A percentile compares a stretch with the other conserved stretches of the same genome.
Conservation (phyloP, 2,113 vertebrate genomes). For the Acanthochromis polyacanthus region DNA sequence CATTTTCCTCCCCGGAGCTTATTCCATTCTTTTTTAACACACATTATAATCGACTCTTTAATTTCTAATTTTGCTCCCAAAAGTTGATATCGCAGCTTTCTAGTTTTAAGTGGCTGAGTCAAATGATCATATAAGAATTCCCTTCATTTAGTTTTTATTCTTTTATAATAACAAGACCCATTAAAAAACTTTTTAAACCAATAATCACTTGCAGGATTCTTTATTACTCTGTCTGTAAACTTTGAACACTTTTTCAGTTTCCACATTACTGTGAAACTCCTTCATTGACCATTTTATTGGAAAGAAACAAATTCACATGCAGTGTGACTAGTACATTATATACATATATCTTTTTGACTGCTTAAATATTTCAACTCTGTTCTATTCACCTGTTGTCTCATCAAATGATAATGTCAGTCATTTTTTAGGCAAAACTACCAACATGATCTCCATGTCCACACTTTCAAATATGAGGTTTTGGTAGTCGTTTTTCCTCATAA, state of each 20-base stretch:
- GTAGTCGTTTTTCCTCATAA: not conserved
- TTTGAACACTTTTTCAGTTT: not conserved
- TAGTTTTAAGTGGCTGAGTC: slow-evolving; percentile 23
- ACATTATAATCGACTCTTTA: slow-evolving; percentile 14
- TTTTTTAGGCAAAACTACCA: not conserved
- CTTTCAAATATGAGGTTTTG: not conserved
- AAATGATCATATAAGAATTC: slow-evolving; percentile 18
- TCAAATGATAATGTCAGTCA: not conserved
- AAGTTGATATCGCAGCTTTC: slow-evolving; percentile 15
- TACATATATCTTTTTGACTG: not conserved
- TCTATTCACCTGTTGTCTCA: too few relatives aligned
- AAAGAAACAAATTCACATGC: not conserved
- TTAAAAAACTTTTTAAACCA: not conserved
- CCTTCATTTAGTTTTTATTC: slow-evolving; percentile 5
- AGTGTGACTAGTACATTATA: not conserved
- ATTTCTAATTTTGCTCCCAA: slow-evolving; percentile 26
- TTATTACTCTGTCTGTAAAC: not conserved
- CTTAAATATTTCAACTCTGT: not conserved
- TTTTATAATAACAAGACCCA: not conserved
- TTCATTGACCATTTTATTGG: not conserved
- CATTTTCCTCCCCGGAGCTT: slow-evolving; percentile 27
- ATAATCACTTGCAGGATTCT: slow-evolving; percentile 3
- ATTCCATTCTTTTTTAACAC: slow-evolving; percentile 17
- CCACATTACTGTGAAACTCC: not conserved
- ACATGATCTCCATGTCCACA: not conserved